phyloP scores from a whole-genome alignment of 2,797 vertebrate genomes.

The Acrossocheilus wenchowensis region DNA sequence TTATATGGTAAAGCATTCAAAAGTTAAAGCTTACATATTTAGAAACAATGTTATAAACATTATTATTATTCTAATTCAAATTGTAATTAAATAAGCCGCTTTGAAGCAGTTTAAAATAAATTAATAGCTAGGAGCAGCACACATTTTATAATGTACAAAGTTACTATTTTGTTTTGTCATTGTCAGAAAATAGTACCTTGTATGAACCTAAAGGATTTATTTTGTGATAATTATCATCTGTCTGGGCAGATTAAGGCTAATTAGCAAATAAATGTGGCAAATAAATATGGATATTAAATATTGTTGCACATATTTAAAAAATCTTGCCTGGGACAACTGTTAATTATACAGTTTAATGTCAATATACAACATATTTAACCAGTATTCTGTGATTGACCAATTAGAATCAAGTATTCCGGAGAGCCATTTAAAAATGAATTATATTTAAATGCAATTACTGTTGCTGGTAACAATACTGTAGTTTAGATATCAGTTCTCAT shows the following conservation, averaged over 20 bases:
- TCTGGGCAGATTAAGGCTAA: neutral
- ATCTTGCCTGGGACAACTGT: neutral
- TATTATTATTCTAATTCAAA: neutral
- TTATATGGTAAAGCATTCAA: neutral
- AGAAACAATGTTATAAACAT: neutral
- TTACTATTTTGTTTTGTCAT: neutral
- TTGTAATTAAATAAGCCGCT: too few relatives aligned
- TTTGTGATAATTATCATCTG: neutral
- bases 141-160: neutral
- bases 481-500: too few relatives aligned
- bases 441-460: neutral
- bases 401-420: neutral
- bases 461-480: neutral
- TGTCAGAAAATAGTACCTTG: neutral
- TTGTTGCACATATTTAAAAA: neutral
- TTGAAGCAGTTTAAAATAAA: neutral
- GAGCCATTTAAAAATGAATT: neutral
- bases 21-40: neutral
- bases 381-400: neutral
- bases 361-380: neutral
- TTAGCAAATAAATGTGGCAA: neutral
- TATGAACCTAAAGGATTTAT: neutral
- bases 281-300: neutral
- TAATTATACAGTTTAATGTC: neutral
- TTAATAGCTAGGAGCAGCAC: neutral